Percentiles rank a stretch among this genome's conserved stretches.
phyloP scores from a whole-genome alignment of 2,888 invertebrate genomes.

The Polyploca ridens region DNA sequence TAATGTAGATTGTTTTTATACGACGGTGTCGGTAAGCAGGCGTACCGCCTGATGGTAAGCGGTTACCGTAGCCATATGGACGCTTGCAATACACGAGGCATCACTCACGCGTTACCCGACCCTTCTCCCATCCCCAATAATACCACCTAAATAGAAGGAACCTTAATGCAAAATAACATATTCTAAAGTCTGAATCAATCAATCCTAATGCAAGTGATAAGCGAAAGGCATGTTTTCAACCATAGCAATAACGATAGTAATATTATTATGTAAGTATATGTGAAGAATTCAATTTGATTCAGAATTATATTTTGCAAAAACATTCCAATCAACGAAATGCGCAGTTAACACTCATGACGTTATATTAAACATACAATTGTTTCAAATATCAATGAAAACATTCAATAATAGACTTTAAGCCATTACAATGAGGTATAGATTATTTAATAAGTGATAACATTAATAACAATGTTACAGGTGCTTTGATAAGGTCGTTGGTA shows the following conservation, averaged over 20 bases:
- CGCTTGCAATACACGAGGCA: no score
- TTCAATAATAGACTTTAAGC: background rate
- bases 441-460: background rate
- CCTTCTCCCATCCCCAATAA: no score
- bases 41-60: no score
- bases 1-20: no score
- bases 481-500: background rate
- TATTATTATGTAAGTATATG: background rate
- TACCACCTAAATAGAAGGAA: no score
- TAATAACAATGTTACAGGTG: background rate
- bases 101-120: no score
- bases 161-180: no score
- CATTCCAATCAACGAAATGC: slow-evolving; percentile 6
- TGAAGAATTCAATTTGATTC: background rate
- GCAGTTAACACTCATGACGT: background rate
- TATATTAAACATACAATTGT: background rate
- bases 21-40: no score
- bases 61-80: no score
- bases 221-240: background rate
- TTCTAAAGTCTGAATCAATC: background rate
- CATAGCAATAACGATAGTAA: background rate
- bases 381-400: background rate
- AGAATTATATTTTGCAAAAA: background rate
- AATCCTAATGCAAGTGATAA: background rate
- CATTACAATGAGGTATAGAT: background rate